These are phyloP conservation scores for Bolinopsis microptera DNA, from an alignment of 37 sponge, comb jelly and placozoan genomes.

Conservation along the genomic window DNA sequence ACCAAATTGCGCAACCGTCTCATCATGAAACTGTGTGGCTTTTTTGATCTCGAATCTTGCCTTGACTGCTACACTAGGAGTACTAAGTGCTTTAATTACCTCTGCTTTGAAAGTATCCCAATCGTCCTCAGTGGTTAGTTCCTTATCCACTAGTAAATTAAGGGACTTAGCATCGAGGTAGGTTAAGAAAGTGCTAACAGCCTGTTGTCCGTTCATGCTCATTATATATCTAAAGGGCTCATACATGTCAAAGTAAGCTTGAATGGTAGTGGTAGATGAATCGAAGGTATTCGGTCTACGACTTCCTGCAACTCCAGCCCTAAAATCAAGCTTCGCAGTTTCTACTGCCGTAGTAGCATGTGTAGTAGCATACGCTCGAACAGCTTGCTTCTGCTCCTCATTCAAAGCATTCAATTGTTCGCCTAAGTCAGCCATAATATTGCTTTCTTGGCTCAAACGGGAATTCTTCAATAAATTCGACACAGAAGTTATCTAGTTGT, in stretches of 20 bases:
- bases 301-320: conserved; percentile 30
- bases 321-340: not conserved
- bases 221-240: not conserved
- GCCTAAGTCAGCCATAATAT: too few species aligned
- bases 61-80: not conserved
- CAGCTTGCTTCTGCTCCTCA: too few species aligned
- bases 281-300: not conserved
- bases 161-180: conserved; percentile 16
- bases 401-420: too few species aligned
- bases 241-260: not conserved
- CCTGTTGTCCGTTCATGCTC: not conserved
- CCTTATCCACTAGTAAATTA: not conserved
- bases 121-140: not conserved
- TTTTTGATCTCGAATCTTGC: conserved; percentile 20
- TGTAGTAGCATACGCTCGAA: too few species aligned
- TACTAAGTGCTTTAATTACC: not conserved
- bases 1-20: conserved; percentile 7
- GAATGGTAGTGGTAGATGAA: not conserved
- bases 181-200: not conserved
- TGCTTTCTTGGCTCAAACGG: too few species aligned
- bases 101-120: conserved; percentile 18
- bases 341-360: not conserved
- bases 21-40: not conserved
- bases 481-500: too few species aligned
- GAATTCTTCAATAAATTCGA: too few species aligned